Evolutionary conservation across 2,888 invertebrate genomes (phyloP).

Genomic region (Aporophyla lueneburgensis): DNA sequence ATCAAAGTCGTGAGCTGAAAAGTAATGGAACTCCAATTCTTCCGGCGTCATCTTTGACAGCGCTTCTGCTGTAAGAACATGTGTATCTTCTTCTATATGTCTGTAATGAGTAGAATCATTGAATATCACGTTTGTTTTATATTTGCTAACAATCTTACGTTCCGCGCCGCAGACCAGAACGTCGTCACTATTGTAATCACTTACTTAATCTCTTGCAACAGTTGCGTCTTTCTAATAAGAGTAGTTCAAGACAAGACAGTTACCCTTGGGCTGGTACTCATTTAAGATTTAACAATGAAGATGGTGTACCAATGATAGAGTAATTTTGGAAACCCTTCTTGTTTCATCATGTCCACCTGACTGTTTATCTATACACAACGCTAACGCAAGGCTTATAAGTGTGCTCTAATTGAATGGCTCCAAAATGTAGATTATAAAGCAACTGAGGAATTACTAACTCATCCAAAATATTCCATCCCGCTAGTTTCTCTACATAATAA

Average conservation of each 20-base stretch:
- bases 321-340: constrained; percentile 5
- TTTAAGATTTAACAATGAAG: constrained; percentile 32
- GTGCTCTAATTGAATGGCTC: no score
- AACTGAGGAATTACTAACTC: no score
- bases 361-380: neutral
- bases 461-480: no score
- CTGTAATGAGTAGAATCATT: constrained; percentile 83
- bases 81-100: constrained; percentile 95
- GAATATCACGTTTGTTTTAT: constrained; percentile 8
- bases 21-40: constrained; percentile 96
- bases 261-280: constrained; percentile 19
- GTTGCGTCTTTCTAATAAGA: constrained; percentile 37
- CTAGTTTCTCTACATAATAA: no score
- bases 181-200: constrained; percentile 37
- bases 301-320: neutral
- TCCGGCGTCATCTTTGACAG: constrained; percentile 95
- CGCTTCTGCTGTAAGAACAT: constrained; percentile 91
- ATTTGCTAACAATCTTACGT: constrained; percentile 42
- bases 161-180: constrained; percentile 42
- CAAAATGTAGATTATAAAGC: no score
- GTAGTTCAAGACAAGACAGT: constrained; percentile 11
- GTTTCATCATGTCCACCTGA: constrained; percentile 5
- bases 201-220: constrained; percentile 34
- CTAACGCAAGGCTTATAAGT: neutral
- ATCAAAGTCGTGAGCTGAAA: constrained; percentile 97